Percentiles rank a stretch among this genome's conserved stretches.
phyloP scores from a whole-genome alignment of 2,797 vertebrate genomes.

The Notoglanidium macrostoma region DNA sequence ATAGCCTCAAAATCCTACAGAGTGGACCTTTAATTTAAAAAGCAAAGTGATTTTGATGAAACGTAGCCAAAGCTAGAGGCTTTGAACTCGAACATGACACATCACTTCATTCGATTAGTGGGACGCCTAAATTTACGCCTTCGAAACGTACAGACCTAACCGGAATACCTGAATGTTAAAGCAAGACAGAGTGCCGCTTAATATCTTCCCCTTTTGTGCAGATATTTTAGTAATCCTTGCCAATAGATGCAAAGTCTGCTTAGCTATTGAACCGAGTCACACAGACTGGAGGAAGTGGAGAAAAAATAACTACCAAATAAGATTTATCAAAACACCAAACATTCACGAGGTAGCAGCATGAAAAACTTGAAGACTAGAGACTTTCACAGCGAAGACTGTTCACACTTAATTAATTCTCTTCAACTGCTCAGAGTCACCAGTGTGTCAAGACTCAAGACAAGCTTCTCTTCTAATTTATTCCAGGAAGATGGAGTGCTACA shows the following conservation, averaged over 20 bases:
- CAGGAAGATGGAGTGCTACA: conserved; percentile 28
- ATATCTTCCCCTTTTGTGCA: neutral
- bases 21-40: neutral
- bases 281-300: neutral
- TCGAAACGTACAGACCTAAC: neutral
- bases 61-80: neutral
- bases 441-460: conserved; percentile 27
- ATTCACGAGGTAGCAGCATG: neutral
- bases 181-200: neutral
- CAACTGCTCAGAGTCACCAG: conserved; percentile 17
- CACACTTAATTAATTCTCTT: conserved; percentile 33
- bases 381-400: conserved; percentile 10
- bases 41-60: neutral
- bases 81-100: too few species aligned
- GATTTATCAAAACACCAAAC: neutral
- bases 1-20: too few species aligned
- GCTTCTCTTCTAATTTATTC: conserved; percentile 33
- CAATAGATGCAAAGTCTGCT: neutral
- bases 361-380: neutral
- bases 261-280: neutral
- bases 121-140: neutral
- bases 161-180: neutral
- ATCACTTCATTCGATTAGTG: too few species aligned
- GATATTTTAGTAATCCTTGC: neutral
- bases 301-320: neutral